Evolutionary conservation across 2,888 invertebrate species (phyloP).

Genomic region (Drosophila stalkeri): DNA sequence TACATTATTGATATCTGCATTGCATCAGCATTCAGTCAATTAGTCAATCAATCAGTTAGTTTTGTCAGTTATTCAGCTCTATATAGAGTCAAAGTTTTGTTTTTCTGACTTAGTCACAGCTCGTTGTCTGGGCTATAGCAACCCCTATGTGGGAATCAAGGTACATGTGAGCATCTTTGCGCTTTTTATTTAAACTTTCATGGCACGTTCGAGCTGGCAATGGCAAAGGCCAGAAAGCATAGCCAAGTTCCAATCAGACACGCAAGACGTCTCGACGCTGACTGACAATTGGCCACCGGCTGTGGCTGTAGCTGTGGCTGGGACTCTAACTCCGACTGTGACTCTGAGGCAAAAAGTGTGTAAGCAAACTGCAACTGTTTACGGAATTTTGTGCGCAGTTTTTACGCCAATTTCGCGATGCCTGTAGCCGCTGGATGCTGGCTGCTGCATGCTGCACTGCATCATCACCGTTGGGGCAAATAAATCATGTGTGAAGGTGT

Average conservation of each 20-base stretch:
- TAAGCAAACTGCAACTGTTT: constrained; percentile 73
- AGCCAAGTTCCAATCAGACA: constrained; percentile 66
- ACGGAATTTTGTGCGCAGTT: constrained; percentile 68
- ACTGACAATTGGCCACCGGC: constrained; percentile 77
- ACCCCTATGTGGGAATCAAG: not conserved
- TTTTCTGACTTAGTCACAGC: not conserved
- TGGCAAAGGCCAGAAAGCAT: constrained; percentile 60
- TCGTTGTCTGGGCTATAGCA: not conserved
- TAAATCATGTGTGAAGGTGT: constrained; percentile 84
- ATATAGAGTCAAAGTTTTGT: not conserved
- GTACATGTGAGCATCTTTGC: constrained; percentile 20
- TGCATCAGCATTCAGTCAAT: not conserved
- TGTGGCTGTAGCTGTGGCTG: constrained; percentile 9
- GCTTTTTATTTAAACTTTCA: constrained; percentile 77
- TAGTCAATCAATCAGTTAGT: constrained; percentile 1
- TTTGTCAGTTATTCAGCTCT: not conserved
- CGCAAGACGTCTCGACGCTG: constrained; percentile 44
- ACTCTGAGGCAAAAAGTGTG: constrained; percentile 2
- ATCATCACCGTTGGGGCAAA: constrained; percentile 61
- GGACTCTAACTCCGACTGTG: not conserved
- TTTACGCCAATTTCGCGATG: constrained; percentile 60
- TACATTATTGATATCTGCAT: not conserved
- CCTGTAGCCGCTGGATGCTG: constrained; percentile 9
- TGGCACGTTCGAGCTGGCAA: constrained; percentile 65
- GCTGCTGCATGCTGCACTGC: constrained; percentile 61